Evolutionary conservation across 2,888 invertebrate species (phyloP).

Genomic region (Tenthredo scrophulariae): DNA sequence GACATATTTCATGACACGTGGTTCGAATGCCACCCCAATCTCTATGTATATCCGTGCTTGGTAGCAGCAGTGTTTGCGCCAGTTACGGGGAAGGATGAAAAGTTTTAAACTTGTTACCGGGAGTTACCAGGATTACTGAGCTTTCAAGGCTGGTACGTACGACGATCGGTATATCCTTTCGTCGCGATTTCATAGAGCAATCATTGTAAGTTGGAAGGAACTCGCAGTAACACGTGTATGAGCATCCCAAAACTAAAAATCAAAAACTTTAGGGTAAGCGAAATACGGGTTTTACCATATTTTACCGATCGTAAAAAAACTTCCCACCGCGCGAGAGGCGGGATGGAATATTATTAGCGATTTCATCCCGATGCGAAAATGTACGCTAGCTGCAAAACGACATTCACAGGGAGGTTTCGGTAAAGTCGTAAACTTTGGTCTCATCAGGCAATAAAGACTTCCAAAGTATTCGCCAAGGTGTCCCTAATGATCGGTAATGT

Average conservation of each 20-base stretch:
- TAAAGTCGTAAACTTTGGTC: slow-evolving; percentile 41
- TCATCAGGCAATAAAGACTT: slow-evolving; percentile 51
- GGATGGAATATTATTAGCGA: slow-evolving; percentile 8
- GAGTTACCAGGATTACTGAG: slow-evolving; percentile 55
- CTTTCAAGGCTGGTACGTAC: slow-evolving; percentile 21
- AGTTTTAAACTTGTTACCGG: slow-evolving; percentile 64
- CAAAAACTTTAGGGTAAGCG: background rate
- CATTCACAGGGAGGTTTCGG: background rate
- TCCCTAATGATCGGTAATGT: slow-evolving; percentile 51
- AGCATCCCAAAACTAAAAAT: background rate
- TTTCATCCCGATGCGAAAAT: background rate
- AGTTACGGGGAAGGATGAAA: slow-evolving; percentile 57
- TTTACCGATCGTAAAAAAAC: slow-evolving; percentile 16
- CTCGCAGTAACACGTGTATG: background rate
- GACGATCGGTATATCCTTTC: slow-evolving; percentile 47
- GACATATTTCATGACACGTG: slow-evolving; percentile 76
- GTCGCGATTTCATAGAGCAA: slow-evolving; percentile 18
- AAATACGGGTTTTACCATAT: background rate
- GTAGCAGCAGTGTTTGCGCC: background rate
- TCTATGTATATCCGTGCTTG: background rate
- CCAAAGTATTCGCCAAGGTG: slow-evolving; percentile 42
- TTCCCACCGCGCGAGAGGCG: background rate
- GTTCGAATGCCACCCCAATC: slow-evolving; percentile 48
- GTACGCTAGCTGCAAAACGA: background rate
- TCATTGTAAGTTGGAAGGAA: background rate